Conservation (phyloP, 2,113 vertebrate genomes). For the Galbula dea region DNA sequence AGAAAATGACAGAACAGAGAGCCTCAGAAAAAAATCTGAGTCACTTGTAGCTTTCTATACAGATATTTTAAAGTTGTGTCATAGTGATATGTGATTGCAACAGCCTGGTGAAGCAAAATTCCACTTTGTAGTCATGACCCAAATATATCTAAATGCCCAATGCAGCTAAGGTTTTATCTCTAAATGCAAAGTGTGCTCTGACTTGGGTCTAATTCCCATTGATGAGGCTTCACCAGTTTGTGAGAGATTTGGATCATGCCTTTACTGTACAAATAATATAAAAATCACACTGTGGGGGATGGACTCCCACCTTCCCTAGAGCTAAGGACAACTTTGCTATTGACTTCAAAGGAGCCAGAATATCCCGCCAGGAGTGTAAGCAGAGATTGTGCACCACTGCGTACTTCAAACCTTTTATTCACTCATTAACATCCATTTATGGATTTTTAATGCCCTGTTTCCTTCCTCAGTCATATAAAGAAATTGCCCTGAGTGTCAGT, state of each 20-base stretch:
- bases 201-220: neutral
- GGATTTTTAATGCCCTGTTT: neutral
- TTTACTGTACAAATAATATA: neutral
- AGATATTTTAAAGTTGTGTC: neutral
- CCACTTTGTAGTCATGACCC: neutral
- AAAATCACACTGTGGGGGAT: neutral
- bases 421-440: neutral
- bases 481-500: neutral
- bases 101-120: neutral
- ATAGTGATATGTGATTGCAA: neutral
- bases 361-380: neutral
- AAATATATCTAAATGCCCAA: neutral
- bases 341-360: neutral
- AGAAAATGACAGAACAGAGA: neutral
- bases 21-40: neutral
- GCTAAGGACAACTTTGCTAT: neutral
- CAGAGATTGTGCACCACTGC: neutral
- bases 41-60: neutral
- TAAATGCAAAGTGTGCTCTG: neutral
- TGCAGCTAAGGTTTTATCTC: neutral
- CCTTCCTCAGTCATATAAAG: neutral
- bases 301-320: neutral
- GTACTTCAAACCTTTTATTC: neutral
- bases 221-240: neutral
- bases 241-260: neutral